Evolutionary conservation across 1,140 invertebrate genomes (phyloP), one percentile per base, ranked within the genome.

Genomic region (Halyomorpha halys): DNA sequence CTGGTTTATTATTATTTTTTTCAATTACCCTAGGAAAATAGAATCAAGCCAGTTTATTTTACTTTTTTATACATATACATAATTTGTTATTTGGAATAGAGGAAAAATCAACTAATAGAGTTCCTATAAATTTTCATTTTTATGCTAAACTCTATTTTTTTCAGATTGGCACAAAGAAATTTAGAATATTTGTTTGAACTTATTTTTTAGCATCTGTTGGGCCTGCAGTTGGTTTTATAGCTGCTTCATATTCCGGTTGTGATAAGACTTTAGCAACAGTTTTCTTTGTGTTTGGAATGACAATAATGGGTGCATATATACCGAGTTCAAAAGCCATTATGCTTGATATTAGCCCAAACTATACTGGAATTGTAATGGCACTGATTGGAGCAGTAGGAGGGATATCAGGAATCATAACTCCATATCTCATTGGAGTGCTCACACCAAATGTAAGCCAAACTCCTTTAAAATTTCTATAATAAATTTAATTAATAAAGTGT

Each of bases 351-450:
- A 84, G 86, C 25, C 86, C 87, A 9, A 89, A 87, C 73, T 87
- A 83, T 74, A 85, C 87, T 15, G 87, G 88, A 61, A 84, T 83
- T 2, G 74, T 89, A 23, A 90, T 90, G 78, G 89, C 87, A 2
- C 78, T 91, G 34, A 85, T 87, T 1, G 91, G 91, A 72, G 87
- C 86, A 1, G 82, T 89, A 63, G 89, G 86, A 1, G 86, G 86
- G 0, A 76, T 90, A 3, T 84, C 87, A 59, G 89, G 86, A 15
- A 89, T 91, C 59, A 72, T 90, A 1, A 82, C 82, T 21, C 89
- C 90, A 0, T 84, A 82, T 72, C 74, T 90, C 19, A 84, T 88
- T 44, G 87, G 87, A 59, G 75, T 83, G 3, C 76, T 91, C 67
- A 88, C 86, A 47, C 80, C 80, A 70, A 77, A 86, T 73, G 83